phyloP scores from a whole-genome alignment of 1,140 invertebrate species.

The Myzus persicae region DNA sequence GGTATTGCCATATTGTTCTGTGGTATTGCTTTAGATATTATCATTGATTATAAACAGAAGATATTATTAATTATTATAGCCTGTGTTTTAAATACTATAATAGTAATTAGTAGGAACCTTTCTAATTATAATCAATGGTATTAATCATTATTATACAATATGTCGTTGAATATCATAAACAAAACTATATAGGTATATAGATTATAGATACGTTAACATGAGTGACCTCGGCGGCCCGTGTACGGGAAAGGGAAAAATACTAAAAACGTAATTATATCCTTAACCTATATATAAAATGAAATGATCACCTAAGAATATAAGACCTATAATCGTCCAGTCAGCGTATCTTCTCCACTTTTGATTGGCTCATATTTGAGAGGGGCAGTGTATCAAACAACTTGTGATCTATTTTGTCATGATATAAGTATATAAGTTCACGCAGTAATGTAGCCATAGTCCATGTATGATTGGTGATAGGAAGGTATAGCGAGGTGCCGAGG shows the following conservation, averaged over 20 bases:
- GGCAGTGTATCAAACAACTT: not conserved
- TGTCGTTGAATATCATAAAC: not conserved
- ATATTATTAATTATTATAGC: no score
- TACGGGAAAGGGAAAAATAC: not conserved
- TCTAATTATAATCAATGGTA: not conserved
- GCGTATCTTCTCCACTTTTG: not conserved
- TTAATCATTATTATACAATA: not conserved
- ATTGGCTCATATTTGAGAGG: not conserved
- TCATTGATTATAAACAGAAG: no score
- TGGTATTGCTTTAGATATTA: no score
- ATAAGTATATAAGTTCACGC: not conserved
- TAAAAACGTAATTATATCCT: not conserved
- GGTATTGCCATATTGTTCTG: no score
- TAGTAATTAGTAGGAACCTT: no score
- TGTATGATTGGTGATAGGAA: not conserved
- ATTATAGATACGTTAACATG: not conserved
- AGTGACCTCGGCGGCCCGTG: not conserved
- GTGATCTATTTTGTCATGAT: not conserved
- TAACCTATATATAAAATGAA: not conserved
- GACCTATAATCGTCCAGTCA: not conserved
- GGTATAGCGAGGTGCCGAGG: no score
- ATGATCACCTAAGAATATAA: not conserved
- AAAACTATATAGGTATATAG: no score
- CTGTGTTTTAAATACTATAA: no score
- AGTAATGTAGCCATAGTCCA: not conserved